Evolutionary conservation across 2,797 vertebrate species (phyloP).

Genomic region (Ispidina lecontei): DNA sequence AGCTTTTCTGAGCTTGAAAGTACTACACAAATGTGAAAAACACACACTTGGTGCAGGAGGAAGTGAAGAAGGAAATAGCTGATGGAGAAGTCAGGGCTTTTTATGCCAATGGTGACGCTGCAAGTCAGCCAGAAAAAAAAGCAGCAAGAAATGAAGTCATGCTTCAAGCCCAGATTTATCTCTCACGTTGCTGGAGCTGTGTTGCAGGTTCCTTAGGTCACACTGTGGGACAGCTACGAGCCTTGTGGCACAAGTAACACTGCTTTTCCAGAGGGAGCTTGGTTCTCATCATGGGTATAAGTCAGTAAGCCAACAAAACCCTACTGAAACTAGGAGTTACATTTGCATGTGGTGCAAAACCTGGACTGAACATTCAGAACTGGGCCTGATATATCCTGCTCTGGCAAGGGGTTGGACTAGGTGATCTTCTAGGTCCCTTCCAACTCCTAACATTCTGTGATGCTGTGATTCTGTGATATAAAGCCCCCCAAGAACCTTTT

Average conservation of each 20-base stretch:
- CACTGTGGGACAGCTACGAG: background rate
- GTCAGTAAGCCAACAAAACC: background rate
- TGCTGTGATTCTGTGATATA: background rate
- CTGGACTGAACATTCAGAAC: background rate
- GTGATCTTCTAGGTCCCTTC: no score
- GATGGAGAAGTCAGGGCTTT: conserved; percentile 57
- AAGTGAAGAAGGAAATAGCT: conserved; percentile 68
- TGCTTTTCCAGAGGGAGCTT: background rate
- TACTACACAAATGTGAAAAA: conserved; percentile 64
- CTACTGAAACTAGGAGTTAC: background rate
- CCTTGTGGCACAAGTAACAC: background rate
- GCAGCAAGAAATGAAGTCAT: conserved; percentile 33
- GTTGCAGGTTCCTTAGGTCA: background rate
- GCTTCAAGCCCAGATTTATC: background rate
- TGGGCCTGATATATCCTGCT: no score
- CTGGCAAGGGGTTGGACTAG: no score
- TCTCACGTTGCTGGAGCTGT: background rate
- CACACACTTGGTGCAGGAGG: conserved; percentile 39
- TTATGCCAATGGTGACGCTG: conserved; percentile 67
- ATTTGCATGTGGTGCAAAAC: background rate
- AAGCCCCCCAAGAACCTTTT: background rate
- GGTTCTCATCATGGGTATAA: background rate
- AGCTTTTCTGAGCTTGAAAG: conserved; percentile 68
- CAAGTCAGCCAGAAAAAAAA: conserved; percentile 53
- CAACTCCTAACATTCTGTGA: no score